These are phyloP conservation scores for Synanthedon formicaeformis DNA, from an alignment of 2,888 invertebrate genomes.

Conservation along the genomic window DNA sequence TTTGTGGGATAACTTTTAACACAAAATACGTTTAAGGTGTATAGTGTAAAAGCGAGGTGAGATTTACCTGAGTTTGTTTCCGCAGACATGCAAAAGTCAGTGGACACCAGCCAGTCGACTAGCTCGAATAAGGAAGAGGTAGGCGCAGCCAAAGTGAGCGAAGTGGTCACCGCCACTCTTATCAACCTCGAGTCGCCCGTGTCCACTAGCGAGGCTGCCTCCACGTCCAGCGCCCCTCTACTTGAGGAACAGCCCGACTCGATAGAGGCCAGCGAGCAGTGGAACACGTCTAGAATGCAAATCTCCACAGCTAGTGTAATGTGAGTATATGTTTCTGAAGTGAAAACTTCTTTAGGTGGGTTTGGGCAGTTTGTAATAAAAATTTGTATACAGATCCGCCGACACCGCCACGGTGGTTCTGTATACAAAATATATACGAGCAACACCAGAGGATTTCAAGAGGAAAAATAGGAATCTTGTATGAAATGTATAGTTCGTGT, in stretches of 20 bases:
- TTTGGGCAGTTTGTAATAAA: too few relatives aligned
- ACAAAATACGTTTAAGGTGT: not conserved
- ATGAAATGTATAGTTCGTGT: too few relatives aligned
- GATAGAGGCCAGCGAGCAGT: slow-evolving; percentile 54
- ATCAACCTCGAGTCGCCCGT: slow-evolving; percentile 59
- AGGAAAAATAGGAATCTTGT: too few relatives aligned
- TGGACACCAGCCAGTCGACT: slow-evolving; percentile 54
- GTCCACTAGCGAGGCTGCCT: slow-evolving; percentile 27
- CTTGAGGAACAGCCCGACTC: slow-evolving; percentile 56
- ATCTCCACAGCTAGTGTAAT: slow-evolving; percentile 42
- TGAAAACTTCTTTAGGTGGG: too few relatives aligned
- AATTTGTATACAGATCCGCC: too few relatives aligned
- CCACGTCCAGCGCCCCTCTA: slow-evolving; percentile 15
- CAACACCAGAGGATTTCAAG: too few relatives aligned
- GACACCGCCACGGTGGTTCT: too few relatives aligned
- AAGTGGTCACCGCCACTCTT: slow-evolving; percentile 55
- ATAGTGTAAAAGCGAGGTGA: too few relatives aligned
- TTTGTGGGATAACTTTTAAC: too few relatives aligned
- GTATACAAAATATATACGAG: too few relatives aligned
- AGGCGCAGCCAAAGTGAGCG: slow-evolving; percentile 25
- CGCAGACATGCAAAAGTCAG: slow-evolving; percentile 46
- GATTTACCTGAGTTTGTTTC: not conserved
- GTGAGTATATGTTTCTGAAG: slow-evolving; percentile 26
- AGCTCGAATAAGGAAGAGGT: slow-evolving; percentile 50
- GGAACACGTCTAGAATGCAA: slow-evolving; percentile 49